Base-by-base conservation (phyloP, 1,140 invertebrate species). In the Vollenhovia emeryi region DNA sequence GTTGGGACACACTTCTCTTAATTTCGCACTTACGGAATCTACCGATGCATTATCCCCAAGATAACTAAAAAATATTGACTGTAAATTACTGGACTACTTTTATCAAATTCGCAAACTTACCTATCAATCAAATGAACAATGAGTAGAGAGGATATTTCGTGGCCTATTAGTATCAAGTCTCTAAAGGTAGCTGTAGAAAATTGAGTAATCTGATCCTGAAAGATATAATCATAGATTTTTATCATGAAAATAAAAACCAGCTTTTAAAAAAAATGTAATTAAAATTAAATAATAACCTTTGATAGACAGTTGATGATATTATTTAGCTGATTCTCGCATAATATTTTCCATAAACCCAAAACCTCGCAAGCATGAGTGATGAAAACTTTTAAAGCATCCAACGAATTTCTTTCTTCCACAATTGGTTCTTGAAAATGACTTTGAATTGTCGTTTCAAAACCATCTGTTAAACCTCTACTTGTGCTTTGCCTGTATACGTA, bases 1-100 rank as follows among this genome's bases (percentile, higher is more conserved):
- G 90, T 97, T 98, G 0, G 99, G 99, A 93, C 99, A 99, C 0
- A 99, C 96, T 92, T 99, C 97, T 68, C 99, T 95, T n/a, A 99
- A 95, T 93, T 97, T 97, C 21, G 96, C 95, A 85, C 98, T 99
- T 48, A 99, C 98, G 0, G 97, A 96, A 94, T 99, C 98, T 0
- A 99, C 98, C 3, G 98, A 98, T 0, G 99, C 98, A 94, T 99
- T 99, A 93, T 99, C 99, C 75, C 97, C 97, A 1, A 99, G 95
- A 94, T 99, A 99, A 78, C 97, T 96, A 18, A 5, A 85, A 62
- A 86, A 91, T 84, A 87, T 85, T 60, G 84, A 84, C 50, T 87
- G 66, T 59, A 74, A 69, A 66, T 84, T 45, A 85, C 52, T 76
- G 18, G 7, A 24, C n/a, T 50, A 78, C 18, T 33, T 64, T 21